These are phyloP conservation scores for Phoxinus phoxinus DNA, from an alignment of 2,113 vertebrate species.

Conservation along the genomic window DNA sequence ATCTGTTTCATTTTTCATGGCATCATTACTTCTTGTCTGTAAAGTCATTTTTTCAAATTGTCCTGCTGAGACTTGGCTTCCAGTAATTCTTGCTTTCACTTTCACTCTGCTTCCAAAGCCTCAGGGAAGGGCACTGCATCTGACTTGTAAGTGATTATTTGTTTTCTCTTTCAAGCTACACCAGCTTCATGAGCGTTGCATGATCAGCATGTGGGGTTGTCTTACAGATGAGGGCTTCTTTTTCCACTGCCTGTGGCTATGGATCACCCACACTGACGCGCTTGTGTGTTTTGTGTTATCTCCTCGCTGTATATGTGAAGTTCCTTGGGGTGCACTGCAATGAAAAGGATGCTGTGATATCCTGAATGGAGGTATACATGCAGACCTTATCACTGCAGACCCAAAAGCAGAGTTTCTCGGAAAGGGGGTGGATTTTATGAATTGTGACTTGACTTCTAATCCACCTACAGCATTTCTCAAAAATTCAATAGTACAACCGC, in stretches of 20 bases:
- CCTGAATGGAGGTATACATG: neutral
- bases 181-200: neutral
- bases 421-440: conserved; percentile 36
- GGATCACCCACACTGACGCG: conserved; percentile 4
- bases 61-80: neutral
- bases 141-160: conserved; percentile 29
- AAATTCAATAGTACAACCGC: conserved; percentile 36
- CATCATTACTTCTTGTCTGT: neutral
- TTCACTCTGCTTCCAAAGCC: conserved; percentile 20
- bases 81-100: conserved; percentile 30
- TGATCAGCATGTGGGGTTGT: conserved; percentile 25
- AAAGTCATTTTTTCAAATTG: neutral
- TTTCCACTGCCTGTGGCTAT: conserved; percentile 5
- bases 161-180: conserved; percentile 7
- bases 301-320: neutral
- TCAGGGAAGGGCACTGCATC: conserved; percentile 1
- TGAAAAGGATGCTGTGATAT: neutral
- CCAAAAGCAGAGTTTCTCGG: conserved; percentile 19
- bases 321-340: neutral
- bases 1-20: neutral
- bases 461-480: conserved; percentile 51
- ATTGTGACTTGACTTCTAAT: conserved; percentile 22
- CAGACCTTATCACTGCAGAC: conserved; percentile 15
- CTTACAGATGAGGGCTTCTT: conserved; percentile 16
- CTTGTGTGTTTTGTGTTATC: neutral